These are phyloP conservation scores for Petaurus breviceps DNA, from an alignment of 2,113 vertebrate species.

Conservation along the genomic window DNA sequence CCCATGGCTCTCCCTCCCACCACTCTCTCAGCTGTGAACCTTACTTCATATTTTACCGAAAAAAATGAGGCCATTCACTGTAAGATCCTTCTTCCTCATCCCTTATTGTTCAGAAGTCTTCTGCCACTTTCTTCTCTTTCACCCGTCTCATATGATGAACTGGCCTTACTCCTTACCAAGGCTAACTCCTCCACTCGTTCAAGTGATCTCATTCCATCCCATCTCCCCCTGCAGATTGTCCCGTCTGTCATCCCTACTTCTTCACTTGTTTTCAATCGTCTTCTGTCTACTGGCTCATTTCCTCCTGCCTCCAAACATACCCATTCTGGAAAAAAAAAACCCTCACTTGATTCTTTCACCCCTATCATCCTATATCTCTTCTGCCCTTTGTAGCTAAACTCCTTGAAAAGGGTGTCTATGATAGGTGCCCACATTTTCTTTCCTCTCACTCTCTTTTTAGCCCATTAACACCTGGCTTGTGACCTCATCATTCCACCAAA, in stretches of 20 bases:
- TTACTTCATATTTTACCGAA: not conserved
- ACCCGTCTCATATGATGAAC: not conserved
- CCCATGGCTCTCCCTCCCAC: no score
- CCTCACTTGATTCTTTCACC: not conserved
- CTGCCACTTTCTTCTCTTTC: not conserved
- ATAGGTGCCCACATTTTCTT: not conserved
- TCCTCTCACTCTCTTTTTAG: not conserved
- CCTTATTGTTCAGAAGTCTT: not conserved
- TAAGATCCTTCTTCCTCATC: not conserved
- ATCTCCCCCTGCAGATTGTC: not conserved
- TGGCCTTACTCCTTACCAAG: not conserved
- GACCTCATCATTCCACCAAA: not conserved
- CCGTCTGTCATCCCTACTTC: not conserved
- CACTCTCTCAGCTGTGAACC: no score
- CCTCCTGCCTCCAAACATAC: not conserved
- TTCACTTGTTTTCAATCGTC: not conserved
- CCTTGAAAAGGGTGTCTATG: not conserved
- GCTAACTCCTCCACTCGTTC: not conserved
- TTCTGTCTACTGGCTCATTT: not conserved
- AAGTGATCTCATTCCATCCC: not conserved
- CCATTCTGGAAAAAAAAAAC: not conserved
- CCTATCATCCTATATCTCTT: not conserved
- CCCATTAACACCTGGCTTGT: not conserved
- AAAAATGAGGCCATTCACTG: not conserved
- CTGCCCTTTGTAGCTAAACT: not conserved